A percentile compares a stretch with the other conserved stretches of the same genome.
Evolutionary conservation across 2,888 invertebrate species (phyloP).

Genomic region (Meghimatium bilineatum): DNA sequence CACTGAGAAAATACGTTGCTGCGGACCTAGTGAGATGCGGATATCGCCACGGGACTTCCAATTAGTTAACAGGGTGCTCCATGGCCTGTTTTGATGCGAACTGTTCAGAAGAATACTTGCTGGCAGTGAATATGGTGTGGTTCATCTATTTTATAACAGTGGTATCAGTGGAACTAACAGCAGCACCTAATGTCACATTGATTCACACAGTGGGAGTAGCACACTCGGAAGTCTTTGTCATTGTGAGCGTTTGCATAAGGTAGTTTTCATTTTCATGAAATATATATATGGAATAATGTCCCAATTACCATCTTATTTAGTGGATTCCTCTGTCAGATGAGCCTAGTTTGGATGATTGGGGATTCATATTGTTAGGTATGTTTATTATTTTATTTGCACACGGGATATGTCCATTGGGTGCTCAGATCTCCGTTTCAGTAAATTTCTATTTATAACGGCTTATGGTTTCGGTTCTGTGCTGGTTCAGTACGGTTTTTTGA

Average conservation of each 20-base stretch:
- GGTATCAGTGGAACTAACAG: neutral
- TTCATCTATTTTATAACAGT: neutral
- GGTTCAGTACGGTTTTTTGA: no score
- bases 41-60: neutral
- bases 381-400: no score
- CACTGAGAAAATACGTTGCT: neutral
- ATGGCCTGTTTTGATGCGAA: no score
- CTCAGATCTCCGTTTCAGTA: no score
- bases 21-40: constrained; percentile 3
- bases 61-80: constrained; percentile 5
- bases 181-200: neutral
- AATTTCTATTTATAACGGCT: no score
- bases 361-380: no score
- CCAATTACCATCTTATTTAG: no score
- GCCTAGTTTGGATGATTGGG: no score
- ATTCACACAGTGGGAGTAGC: neutral
- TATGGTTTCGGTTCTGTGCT: no score
- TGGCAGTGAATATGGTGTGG: neutral
- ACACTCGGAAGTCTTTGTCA: neutral
- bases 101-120: neutral
- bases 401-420: no score
- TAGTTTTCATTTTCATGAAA: neutral
- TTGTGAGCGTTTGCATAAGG: neutral
- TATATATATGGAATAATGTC: no score
- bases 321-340: no score